Evolutionary conservation across 2,888 invertebrate species (phyloP).

Genomic region (Clivina fossor): DNA sequence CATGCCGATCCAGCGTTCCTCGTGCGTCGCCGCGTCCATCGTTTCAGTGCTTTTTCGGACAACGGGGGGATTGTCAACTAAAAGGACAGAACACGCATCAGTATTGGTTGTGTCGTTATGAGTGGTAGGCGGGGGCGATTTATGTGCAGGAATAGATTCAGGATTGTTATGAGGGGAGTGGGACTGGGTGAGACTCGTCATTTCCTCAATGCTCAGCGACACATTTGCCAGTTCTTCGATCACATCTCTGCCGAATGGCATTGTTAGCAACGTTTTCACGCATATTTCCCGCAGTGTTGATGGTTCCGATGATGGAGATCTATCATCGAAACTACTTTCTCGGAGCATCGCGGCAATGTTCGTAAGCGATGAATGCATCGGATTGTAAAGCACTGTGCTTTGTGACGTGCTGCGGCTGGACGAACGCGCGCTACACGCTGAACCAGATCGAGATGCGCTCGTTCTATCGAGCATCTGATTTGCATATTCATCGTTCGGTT

Average conservation of each 20-base stretch:
- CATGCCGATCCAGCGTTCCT: constrained; percentile 62
- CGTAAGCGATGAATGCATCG: constrained; percentile 60
- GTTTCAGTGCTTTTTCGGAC: constrained; percentile 55
- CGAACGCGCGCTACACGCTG: constrained; percentile 46
- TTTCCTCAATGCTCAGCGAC: constrained; percentile 57
- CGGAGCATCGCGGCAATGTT: constrained; percentile 60
- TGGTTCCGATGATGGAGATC: constrained; percentile 34
- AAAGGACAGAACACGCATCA: constrained; percentile 39
- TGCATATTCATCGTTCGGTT: constrained; percentile 13
- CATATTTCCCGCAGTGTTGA: constrained; percentile 64
- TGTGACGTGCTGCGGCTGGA: constrained; percentile 61
- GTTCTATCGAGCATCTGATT: constrained; percentile 37
- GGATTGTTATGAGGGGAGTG: constrained; percentile 5
- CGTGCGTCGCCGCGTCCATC: constrained; percentile 51
- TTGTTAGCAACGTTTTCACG: constrained; percentile 63
- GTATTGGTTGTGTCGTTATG: constrained; percentile 18
- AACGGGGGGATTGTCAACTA: constrained; percentile 39
- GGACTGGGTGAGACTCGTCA: constrained; percentile 28
- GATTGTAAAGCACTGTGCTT: constrained; percentile 71
- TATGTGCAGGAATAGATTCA: neutral
- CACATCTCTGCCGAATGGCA: constrained; percentile 71
- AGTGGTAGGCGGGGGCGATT: constrained; percentile 1
- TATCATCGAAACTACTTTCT: constrained; percentile 20
- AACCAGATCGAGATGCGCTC: constrained; percentile 38
- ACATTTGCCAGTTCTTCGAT: constrained; percentile 69